Evolutionary conservation across 2,113 vertebrate species (phyloP).

Genomic region (Leptobrachium leishanense): DNA sequence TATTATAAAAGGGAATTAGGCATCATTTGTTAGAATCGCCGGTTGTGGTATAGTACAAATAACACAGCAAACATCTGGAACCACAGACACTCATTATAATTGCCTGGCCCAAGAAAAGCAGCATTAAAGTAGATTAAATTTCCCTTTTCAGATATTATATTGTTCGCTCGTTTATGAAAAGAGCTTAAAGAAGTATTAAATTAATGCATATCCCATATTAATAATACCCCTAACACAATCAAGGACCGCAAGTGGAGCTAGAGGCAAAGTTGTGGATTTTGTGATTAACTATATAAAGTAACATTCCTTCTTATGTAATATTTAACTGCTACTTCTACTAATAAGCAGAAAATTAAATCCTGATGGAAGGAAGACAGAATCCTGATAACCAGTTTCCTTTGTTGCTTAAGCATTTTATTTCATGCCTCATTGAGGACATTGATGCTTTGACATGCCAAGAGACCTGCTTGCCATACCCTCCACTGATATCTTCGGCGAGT

Average conservation of each 20-base stretch:
- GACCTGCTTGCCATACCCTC: too few species aligned
- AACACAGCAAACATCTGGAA: slow-evolving; percentile 44
- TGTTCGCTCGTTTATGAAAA: slow-evolving; percentile 41
- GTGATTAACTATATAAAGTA: slow-evolving; percentile 10
- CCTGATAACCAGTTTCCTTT: too few species aligned
- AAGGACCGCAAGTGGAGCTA: slow-evolving; percentile 32
- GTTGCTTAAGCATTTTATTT: too few species aligned
- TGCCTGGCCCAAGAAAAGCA: slow-evolving; percentile 36
- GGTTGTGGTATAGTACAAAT: slow-evolving; percentile 39
- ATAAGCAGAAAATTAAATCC: background rate
- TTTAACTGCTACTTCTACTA: slow-evolving; percentile 8
- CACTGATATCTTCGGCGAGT: too few species aligned
- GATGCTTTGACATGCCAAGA: too few species aligned
- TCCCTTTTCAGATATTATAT: slow-evolving; percentile 34
- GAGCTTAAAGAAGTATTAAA: slow-evolving; percentile 32
- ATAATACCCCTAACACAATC: slow-evolving; percentile 41
- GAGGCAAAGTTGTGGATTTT: slow-evolving; percentile 5
- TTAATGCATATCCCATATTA: slow-evolving; percentile 43
- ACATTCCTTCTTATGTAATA: slow-evolving; percentile 27
- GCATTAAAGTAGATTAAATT: slow-evolving; percentile 50
- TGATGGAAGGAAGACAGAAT: too few species aligned
- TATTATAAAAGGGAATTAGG: slow-evolving; percentile 42
- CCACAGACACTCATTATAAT: slow-evolving; percentile 45
- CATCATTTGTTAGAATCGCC: slow-evolving; percentile 33
- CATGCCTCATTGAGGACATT: too few species aligned